Percentiles rank a stretch among this genome's conserved stretches.
These are phyloP conservation scores for Procambarus virginalis DNA, from an alignment of 1,140 invertebrate genomes.

Conservation along the genomic window DNA sequence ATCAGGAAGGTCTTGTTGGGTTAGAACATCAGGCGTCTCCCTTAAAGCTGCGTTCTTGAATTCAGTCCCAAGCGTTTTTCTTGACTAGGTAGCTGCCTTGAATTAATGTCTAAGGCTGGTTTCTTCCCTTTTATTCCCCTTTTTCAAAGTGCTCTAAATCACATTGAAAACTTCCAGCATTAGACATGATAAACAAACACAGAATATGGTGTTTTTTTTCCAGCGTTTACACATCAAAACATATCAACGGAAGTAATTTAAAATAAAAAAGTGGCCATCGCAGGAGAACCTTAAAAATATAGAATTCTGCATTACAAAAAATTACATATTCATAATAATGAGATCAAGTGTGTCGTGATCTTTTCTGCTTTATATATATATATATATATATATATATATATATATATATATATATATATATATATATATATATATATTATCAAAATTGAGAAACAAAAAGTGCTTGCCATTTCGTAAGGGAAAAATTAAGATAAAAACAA, in stretches of 20 bases:
- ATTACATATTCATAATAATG: neutral
- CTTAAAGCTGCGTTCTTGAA: neutral
- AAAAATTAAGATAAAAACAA: neutral
- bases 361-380: neutral
- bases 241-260: neutral
- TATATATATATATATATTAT: neutral
- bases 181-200: conserved; percentile 19
- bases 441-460: neutral
- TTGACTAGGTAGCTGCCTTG: conserved; percentile 67
- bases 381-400: neutral
- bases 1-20: neutral
- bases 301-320: neutral
- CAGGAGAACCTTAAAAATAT: neutral
- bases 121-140: neutral
- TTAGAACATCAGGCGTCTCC: neutral
- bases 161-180: conserved; percentile 34
- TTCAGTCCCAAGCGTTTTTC: conserved; percentile 12
- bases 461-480: neutral
- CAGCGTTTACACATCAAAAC: neutral
- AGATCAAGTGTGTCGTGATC: neutral
- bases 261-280: neutral
- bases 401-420: neutral
- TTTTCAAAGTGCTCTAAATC: conserved; percentile 22
- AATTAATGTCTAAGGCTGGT: conserved; percentile 60
- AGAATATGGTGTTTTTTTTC: conserved; percentile 25